Base-by-base conservation (phyloP, 37 sponge, comb jelly and placozoan genomes). In the Mnemiopsis leidyi region DNA sequence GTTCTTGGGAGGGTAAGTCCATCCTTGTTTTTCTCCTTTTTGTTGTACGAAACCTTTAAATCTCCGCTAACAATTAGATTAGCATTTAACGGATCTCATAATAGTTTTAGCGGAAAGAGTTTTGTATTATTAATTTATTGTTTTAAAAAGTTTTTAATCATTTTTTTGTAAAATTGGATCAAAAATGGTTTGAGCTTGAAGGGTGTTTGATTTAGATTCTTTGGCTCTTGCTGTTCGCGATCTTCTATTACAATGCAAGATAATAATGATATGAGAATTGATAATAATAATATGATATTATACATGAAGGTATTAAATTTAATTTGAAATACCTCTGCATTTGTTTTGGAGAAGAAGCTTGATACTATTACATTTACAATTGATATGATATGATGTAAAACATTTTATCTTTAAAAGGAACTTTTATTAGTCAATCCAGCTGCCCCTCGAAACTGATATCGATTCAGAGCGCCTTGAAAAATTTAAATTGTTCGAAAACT, bases 111-210 rank as follows among this genome's bases (percentile, higher is more conserved):
- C 79, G 32, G 79, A 31, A 77, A 77, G 79, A 77, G 90, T 85
- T 40, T 85, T 85, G 90, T 40, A 40, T 40, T 85, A 85, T 85
- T 85, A 85, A 85, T 85, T 85, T 85, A 85, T 85, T 85, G 90
- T 85, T 85, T 85, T 85, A 85, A 85, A 85, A 85, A 85, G 90
- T 85, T 85, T 85, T 85, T 85, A 85, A 85, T 85, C 79, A 77
- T 85, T 85, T 71, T 71, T 71, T 71, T 85, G 90, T 85, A 85
- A 85, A 85, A 85, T 85, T 38, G 61, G 61, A 48, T 48, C 61
- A 48, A 48, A 48, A 48, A 48, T 48, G 61, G 61, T 13, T 48
- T 48, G 61, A 48, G 61, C 61, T 48, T 48, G 9, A 48, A 48
- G 61, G 61, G 61, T 18, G 61, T 48, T 48, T 48, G 61, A 48